phyloP scores from a whole-genome alignment of 2,113 vertebrate genomes.

The Hyaena hyaena region DNA sequence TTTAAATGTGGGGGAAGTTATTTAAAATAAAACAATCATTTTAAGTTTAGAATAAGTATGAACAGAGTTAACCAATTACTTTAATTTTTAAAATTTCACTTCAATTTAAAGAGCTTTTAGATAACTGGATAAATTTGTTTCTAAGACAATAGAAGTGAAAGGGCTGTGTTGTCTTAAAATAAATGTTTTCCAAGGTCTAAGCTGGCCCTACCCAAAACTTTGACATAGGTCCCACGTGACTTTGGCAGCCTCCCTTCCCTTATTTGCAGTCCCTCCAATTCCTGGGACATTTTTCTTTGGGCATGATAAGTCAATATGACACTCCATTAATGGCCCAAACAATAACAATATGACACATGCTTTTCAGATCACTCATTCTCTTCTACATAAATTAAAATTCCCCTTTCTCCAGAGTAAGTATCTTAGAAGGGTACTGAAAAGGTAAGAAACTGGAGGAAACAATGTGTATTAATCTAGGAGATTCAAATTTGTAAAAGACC shows the following conservation, averaged over 20 bases:
- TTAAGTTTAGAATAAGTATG: conserved; percentile 44
- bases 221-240: not conserved
- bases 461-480: conserved; percentile 11
- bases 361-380: conserved; percentile 49
- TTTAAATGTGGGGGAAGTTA: not conserved
- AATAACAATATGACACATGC: not conserved
- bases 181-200: not conserved
- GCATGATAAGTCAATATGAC: not conserved
- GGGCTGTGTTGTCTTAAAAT: not conserved
- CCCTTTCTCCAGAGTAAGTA: not conserved
- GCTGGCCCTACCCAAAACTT: not conserved
- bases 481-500: conserved; percentile 1
- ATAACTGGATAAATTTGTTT: not conserved
- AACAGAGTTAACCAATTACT: not conserved
- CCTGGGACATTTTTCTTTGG: not conserved
- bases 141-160: not conserved
- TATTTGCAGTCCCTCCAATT: not conserved
- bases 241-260: not conserved
- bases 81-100: not conserved
- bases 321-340: not conserved
- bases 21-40: conserved; percentile 53
- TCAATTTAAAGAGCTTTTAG: conserved; percentile 29
- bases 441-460: conserved; percentile 7
- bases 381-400: not conserved
- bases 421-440: not conserved